These are phyloP conservation scores for Rhamphomyia laevipes DNA, from an alignment of 2,888 invertebrate species.

Conservation along the genomic window DNA sequence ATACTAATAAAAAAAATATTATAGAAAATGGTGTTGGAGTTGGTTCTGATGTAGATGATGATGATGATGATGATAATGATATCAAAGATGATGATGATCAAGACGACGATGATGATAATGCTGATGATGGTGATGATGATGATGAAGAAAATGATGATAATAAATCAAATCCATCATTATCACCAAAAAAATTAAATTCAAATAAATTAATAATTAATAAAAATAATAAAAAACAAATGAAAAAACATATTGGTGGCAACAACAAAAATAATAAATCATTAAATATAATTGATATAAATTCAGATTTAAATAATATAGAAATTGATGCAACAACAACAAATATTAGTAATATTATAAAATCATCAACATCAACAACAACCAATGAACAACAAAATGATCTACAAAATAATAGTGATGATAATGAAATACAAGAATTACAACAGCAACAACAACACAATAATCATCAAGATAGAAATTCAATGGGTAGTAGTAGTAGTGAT, in stretches of 20 bases:
- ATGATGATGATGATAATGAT: slow-evolving; percentile 11
- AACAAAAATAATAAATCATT: slow-evolving; percentile 17
- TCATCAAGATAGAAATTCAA: slow-evolving; percentile 12
- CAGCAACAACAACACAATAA: slow-evolving; percentile 14
- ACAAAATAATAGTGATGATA: slow-evolving; percentile 6
- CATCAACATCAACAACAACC: background rate
- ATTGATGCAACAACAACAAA: background rate
- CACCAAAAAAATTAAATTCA: slow-evolving; percentile 17
- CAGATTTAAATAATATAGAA: background rate
- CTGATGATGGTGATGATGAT: background rate
- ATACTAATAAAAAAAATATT: slow-evolving; percentile 12
- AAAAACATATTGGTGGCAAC: slow-evolving; percentile 11
- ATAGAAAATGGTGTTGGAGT: slow-evolving; percentile 12
- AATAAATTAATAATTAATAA: slow-evolving; percentile 23
- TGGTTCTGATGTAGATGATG: slow-evolving; percentile 9
- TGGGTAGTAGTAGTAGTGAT: background rate
- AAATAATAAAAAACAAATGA: slow-evolving; percentile 15
- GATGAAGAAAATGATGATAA: slow-evolving; percentile 18
- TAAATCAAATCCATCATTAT: slow-evolving; percentile 19
- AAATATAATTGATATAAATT: slow-evolving; percentile 1
- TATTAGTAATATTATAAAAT: background rate
- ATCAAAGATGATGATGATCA: slow-evolving; percentile 10
- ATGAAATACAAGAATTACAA: background rate
- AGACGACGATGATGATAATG: slow-evolving; percentile 2
- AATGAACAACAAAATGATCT: background rate